Conservation (phyloP, 2,888 invertebrate genomes). For the Lottia gigantea region DNA sequence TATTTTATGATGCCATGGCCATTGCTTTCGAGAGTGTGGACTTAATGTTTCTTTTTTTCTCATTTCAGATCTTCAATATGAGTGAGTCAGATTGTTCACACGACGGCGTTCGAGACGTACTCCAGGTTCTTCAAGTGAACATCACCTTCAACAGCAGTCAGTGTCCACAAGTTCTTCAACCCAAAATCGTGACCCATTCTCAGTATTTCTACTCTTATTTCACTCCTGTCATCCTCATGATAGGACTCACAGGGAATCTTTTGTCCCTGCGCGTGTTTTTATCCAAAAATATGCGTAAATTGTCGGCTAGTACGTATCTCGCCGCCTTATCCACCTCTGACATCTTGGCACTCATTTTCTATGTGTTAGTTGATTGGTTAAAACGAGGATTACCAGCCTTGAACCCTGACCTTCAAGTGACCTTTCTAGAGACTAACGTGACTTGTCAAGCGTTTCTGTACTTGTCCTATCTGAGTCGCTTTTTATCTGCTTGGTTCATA, state of each 20-base stretch:
- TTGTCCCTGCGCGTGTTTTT: slow-evolving; percentile 82
- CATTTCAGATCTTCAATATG: background rate
- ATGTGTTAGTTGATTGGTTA: slow-evolving; percentile 63
- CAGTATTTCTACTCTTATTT: slow-evolving; percentile 73
- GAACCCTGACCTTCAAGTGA: slow-evolving; percentile 36
- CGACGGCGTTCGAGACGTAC: slow-evolving; percentile 19
- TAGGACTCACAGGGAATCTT: slow-evolving; percentile 81
- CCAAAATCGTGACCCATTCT: slow-evolving; percentile 27
- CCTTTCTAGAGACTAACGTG: slow-evolving; percentile 67
- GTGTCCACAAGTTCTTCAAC: background rate
- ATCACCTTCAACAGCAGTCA: slow-evolving; percentile 7
- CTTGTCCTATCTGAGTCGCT: slow-evolving; percentile 70
- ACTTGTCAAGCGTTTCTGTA: slow-evolving; percentile 82
- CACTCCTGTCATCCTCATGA: slow-evolving; percentile 77
- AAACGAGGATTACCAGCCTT: slow-evolving; percentile 48
- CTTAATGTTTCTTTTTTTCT: background rate
- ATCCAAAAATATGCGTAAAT: slow-evolving; percentile 75
- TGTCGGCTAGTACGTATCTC: slow-evolving; percentile 82
- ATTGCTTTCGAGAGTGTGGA: too few relatives aligned
- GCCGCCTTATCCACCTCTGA: slow-evolving; percentile 83
- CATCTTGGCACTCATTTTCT: slow-evolving; percentile 77
- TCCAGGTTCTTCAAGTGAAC: background rate
- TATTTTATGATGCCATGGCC: too few relatives aligned
- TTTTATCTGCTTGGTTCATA: slow-evolving; percentile 62
- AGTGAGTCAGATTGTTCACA: background rate